Conservation (phyloP, 2,113 vertebrate genomes). For the Calonectris borealis region DNA sequence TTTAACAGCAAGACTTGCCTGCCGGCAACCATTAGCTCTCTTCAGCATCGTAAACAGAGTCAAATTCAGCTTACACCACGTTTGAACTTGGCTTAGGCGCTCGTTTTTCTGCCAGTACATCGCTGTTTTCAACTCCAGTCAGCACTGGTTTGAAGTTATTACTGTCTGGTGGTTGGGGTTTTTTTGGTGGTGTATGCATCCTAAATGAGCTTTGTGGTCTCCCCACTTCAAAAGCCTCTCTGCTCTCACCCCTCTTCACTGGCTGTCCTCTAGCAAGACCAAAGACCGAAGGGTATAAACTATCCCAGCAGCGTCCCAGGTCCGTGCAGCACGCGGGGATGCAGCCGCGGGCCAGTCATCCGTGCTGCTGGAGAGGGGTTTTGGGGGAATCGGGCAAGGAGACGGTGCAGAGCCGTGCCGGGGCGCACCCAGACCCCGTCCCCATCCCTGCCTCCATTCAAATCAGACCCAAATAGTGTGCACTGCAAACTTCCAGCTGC, state of each 20-base stretch:
- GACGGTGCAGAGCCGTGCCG: accelerated
- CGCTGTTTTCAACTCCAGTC: constrained; percentile 32
- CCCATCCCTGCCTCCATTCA: neutral
- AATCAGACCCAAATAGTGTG: accelerated
- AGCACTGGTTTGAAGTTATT: constrained; percentile 47
- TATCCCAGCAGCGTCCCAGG: neutral
- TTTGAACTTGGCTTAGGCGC: constrained; percentile 32
- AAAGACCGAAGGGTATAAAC: constrained; percentile 26
- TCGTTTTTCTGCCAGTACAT: constrained; percentile 30
- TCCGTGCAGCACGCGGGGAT: neutral
- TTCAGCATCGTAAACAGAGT: constrained; percentile 4
- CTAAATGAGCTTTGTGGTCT: constrained; percentile 58
- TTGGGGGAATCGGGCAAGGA: neutral
- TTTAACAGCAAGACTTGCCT: constrained; percentile 4
- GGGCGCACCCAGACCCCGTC: accelerated
- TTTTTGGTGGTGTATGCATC: constrained; percentile 34
- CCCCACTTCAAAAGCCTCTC: constrained; percentile 42
- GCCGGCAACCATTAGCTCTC: neutral
- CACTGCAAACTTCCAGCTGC: neutral
- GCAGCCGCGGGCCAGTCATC: neutral
- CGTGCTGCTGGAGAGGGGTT: neutral
- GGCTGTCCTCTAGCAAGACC: constrained; percentile 22
- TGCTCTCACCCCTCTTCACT: neutral
- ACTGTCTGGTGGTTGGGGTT: constrained; percentile 49
- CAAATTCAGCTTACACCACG: constrained; percentile 7